Conservation (phyloP, 1,140 invertebrate genomes). For the Notospermus geniculatus region DNA sequence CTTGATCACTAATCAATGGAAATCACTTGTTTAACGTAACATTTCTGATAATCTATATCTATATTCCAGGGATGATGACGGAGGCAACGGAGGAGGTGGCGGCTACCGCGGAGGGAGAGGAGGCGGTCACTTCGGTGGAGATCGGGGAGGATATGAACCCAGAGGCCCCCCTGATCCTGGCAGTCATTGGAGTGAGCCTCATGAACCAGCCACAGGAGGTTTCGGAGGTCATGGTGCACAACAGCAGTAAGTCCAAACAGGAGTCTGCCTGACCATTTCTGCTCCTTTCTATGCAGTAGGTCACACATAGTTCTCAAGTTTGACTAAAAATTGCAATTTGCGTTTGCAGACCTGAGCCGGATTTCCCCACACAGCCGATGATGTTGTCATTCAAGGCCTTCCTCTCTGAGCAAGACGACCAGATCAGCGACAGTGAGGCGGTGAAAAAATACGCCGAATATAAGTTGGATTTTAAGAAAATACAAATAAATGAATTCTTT, state of each 20-base stretch:
- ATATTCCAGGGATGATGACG: conserved; percentile 38
- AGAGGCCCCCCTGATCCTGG: not conserved
- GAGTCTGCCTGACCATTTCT: no score
- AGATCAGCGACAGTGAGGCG: conserved; percentile 94
- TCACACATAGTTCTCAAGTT: not conserved
- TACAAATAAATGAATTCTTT: conserved; percentile 98
- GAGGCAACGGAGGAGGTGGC: conserved; percentile 16
- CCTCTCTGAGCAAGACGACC: conserved; percentile 92
- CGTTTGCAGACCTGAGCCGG: conserved; percentile 31
- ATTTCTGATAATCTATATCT: conserved; percentile 31
- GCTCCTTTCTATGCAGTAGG: not conserved
- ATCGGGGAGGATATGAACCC: conserved; percentile 45
- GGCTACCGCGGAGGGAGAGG: not conserved
- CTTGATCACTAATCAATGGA: not conserved
- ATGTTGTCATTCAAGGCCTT: conserved; percentile 99
- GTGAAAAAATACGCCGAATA: conserved; percentile 98
- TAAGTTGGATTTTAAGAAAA: conserved; percentile 92
- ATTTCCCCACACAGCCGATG: conserved; percentile 67
- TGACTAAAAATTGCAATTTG: not conserved
- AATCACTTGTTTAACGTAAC: not conserved
- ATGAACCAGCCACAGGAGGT: conserved; percentile 13
- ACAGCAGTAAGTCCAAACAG: conserved; percentile 7
- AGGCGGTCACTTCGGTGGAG: conserved; percentile 26
- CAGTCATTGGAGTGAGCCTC: conserved; percentile 23
- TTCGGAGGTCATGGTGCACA: conserved; percentile 11